Conservation (phyloP, 2,113 vertebrate genomes). For the Plecturocebus donacophilus region DNA sequence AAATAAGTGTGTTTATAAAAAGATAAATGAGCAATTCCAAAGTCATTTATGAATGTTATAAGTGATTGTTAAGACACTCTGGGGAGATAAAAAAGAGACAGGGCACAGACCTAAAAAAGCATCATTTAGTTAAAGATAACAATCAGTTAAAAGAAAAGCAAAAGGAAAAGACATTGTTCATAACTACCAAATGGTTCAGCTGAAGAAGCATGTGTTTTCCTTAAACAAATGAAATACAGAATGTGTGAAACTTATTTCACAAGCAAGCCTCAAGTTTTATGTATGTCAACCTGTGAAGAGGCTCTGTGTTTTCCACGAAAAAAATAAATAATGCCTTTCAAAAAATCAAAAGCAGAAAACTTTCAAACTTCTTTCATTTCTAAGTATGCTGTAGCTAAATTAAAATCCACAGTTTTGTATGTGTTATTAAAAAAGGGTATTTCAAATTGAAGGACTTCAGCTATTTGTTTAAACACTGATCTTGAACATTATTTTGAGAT, state of each 20-base stretch:
- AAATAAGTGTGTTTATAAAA: not conserved
- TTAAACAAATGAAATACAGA: constrained; percentile 43
- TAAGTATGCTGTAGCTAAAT: not conserved
- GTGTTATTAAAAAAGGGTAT: constrained; percentile 29
- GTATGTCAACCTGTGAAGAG: not conserved
- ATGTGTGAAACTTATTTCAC: constrained; percentile 13
- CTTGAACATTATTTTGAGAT: constrained; percentile 48
- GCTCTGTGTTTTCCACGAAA: constrained; percentile 28
- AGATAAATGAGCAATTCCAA: not conserved
- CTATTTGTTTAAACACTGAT: constrained; percentile 56
- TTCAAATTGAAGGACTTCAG: not conserved
- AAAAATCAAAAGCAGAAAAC: constrained; percentile 23
- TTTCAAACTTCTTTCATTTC: not conserved
- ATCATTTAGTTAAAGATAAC: not conserved
- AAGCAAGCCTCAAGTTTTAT: not conserved
- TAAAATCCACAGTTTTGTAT: not conserved
- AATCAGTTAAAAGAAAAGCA: not conserved
- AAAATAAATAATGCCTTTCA: not conserved
- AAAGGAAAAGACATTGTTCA: not conserved
- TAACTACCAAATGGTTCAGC: not conserved
- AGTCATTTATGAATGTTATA: not conserved
- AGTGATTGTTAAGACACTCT: not conserved
- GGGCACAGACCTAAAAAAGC: not conserved
- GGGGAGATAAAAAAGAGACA: not conserved
- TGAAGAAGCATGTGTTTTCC: constrained; percentile 22